Evolutionary conservation across 2,113 vertebrate genomes (phyloP).

Genomic region (Emydura subglobosa): DNA sequence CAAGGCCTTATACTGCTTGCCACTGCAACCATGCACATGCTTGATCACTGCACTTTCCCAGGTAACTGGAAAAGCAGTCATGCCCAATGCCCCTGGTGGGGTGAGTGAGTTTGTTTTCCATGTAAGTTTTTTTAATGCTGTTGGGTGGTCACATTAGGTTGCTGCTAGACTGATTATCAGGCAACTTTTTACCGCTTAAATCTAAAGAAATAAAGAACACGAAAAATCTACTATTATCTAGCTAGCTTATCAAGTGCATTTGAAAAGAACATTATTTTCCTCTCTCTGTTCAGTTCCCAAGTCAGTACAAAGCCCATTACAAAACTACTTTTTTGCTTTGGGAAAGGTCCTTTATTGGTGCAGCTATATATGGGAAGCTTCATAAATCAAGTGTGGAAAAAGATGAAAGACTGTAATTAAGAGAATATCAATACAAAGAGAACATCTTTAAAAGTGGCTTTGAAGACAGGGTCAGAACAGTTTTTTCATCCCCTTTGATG

Average conservation of each 20-base stretch:
- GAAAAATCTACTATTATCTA: background rate
- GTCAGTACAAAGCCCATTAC: background rate
- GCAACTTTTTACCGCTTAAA: background rate
- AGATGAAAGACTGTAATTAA: background rate
- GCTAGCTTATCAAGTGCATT: background rate
- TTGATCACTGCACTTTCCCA: background rate
- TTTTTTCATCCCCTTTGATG: background rate
- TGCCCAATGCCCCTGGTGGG: background rate
- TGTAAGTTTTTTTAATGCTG: background rate
- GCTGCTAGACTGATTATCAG: rapidly evolving
- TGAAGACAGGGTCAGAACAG: background rate
- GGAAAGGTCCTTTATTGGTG: rapidly evolving
- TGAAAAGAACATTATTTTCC: background rate
- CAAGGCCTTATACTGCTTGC: background rate
- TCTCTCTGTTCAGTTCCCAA: background rate
- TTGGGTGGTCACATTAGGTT: rapidly evolving
- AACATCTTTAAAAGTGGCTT: background rate
- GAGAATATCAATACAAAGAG: background rate
- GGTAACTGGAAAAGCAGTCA: background rate
- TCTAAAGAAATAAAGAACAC: rapidly evolving
- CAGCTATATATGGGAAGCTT: background rate
- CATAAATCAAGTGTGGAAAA: background rate
- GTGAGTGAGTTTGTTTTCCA: background rate
- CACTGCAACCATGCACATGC: background rate
- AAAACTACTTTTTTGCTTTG: background rate